phyloP scores from a whole-genome alignment of 2,888 invertebrate genomes.

The Orchesellides sinensis region DNA sequence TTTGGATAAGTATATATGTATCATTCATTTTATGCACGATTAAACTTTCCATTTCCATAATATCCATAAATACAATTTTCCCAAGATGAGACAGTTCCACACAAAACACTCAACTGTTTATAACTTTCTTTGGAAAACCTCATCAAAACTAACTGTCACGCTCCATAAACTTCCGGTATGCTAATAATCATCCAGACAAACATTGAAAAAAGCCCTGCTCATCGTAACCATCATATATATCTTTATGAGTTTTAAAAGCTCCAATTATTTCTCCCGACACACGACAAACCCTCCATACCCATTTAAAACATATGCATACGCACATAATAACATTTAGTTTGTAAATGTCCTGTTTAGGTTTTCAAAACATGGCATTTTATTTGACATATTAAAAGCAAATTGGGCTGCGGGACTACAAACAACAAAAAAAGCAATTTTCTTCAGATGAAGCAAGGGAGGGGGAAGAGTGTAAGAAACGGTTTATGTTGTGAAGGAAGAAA shows the following conservation, averaged over 20 bases:
- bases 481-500: conserved; percentile 13
- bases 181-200: conserved; percentile 5
- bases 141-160: conserved; percentile 20
- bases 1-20: neutral
- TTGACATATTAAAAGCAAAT: conserved; percentile 31
- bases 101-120: too few relatives aligned
- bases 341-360: neutral
- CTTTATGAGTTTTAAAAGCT: too few relatives aligned
- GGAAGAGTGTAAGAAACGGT: neutral
- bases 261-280: neutral
- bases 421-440: conserved; percentile 12
- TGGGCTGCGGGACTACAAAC: conserved; percentile 12
- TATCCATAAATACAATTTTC: too few relatives aligned
- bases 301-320: neutral
- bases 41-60: too few relatives aligned
- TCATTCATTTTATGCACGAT: neutral
- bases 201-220: neutral
- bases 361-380: neutral
- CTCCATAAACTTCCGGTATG: conserved; percentile 32
- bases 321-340: neutral
- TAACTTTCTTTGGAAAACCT: neutral
- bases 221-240: neutral
- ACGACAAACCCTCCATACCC: neutral
- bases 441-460: neutral
- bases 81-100: too few relatives aligned